Evolutionary conservation across 2,797 vertebrate genomes (phyloP), one percentile per base, ranked within the genome.

Genomic region (Oophaga sylvatica): DNA sequence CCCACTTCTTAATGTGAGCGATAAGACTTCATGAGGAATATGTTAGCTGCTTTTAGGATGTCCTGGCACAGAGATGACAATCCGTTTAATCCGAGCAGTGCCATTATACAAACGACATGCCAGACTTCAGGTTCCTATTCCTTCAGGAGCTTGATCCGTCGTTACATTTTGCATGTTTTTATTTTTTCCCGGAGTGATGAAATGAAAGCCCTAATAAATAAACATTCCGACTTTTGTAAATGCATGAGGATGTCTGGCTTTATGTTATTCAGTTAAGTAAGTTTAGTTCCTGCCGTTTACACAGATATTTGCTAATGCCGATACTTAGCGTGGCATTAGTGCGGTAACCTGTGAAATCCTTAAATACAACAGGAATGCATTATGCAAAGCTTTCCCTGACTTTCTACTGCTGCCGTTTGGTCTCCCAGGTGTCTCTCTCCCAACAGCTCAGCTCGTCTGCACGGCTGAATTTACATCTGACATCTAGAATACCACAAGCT

Each of bases 391-490:
- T 75, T 48, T 65, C 20, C 22, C 81, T 81, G 17, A 31, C 81
- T 87, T 82, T 63, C 41, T 41, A 83, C 65, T 68, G 67, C 59
- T 84, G 73, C 22, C 56, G 80, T 10, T 88, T 80, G 67, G 53
- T 60, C 60, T 88, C 75, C 67, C 87, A 84, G 82, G 87, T 88
- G 87, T 84, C 63, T 83, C 48, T 63, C 26, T 80, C 35, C 67
- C 31, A 84, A 56, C 56, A 65, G 68, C 63, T 88, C 67, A 78
- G 68, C 77, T 75, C 41, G 53, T 48, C 73, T 83, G 80, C 31
- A 80, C 59, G 31, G 79, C 68, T 79, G 22, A 70, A 88, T 88
- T 88, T 88, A 84, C 87, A 81, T 88, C 56, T 62, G 82, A 88
- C 77, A 88, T 88, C 45, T 84, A 84, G 80, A 84, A 80, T 84